These are phyloP conservation scores for Troilus luridus DNA, from an alignment of 2,888 invertebrate genomes.

Conservation along the genomic window DNA sequence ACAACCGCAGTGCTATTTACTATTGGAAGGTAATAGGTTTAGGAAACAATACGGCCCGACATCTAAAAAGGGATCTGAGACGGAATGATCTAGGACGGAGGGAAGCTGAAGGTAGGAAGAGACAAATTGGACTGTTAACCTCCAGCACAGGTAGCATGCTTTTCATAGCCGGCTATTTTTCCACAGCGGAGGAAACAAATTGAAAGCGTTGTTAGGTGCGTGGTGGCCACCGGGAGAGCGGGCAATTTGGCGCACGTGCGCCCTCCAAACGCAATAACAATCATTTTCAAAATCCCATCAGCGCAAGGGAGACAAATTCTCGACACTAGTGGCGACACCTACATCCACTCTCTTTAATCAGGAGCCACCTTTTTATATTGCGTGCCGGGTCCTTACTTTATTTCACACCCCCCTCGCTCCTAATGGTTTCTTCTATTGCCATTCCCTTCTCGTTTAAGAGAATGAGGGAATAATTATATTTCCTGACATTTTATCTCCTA, in stretches of 20 bases:
- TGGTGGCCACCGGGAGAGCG: constrained; percentile 8
- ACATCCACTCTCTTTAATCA: constrained; percentile 36
- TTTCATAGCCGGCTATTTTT: constrained; percentile 45
- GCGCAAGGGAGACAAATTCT: constrained; percentile 49
- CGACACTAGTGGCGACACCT: constrained; percentile 43
- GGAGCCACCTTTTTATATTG: constrained; percentile 27
- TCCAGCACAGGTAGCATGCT: constrained; percentile 27
- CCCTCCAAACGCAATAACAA: constrained; percentile 53
- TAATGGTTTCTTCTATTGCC: background rate
- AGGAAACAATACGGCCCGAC: background rate
- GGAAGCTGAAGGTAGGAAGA: background rate
- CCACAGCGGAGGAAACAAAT: constrained; percentile 32
- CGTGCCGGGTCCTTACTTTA: constrained; percentile 35
- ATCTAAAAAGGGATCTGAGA: background rate
- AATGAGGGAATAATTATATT: constrained; percentile 11
- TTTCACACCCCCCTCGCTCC: constrained; percentile 5
- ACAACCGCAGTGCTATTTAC: background rate
- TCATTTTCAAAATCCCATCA: constrained; percentile 57
- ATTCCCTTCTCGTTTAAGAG: background rate
- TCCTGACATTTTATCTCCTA: background rate
- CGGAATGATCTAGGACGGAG: background rate
- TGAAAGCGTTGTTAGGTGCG: constrained; percentile 41
- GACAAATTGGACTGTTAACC: constrained; percentile 28
- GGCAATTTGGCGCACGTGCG: constrained; percentile 52
- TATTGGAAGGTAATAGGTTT: background rate